These are phyloP conservation scores for Adela reaumurella DNA, from an alignment of 2,888 invertebrate genomes.

Conservation along the genomic window DNA sequence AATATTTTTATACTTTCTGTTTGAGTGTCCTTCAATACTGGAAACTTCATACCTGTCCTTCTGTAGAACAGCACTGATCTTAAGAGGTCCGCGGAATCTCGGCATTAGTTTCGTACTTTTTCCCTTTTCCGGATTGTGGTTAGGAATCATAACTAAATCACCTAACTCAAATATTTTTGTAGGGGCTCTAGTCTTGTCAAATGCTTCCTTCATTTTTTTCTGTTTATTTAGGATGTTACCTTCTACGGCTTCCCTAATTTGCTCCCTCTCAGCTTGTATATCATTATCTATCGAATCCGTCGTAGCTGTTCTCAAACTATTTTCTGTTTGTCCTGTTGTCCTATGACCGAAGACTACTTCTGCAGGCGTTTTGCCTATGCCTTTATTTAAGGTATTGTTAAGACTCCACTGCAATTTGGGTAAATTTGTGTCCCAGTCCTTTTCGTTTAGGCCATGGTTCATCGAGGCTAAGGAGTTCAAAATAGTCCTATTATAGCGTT, in stretches of 20 bases:
- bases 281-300: not conserved
- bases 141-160: not conserved
- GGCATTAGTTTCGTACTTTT: not conserved
- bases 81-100: not conserved
- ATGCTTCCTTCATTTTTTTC: not conserved
- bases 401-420: not conserved
- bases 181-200: not conserved
- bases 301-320: not conserved
- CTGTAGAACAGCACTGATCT: not conserved
- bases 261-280: not conserved
- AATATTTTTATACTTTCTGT: not conserved
- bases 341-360: constrained; percentile 2
- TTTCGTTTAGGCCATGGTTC: not conserved
- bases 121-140: not conserved
- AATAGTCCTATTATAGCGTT: constrained; percentile 19
- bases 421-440: not conserved
- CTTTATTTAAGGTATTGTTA: constrained; percentile 2
- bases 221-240: not conserved
- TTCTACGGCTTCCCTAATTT: not conserved
- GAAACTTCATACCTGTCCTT: not conserved
- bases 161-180: not conserved
- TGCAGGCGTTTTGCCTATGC: not conserved
- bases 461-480: constrained; percentile 14
- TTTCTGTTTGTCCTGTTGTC: not conserved
- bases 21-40: not conserved